Evolutionary conservation across 2,113 vertebrate genomes (phyloP), one percentile per base, ranked within the genome.

Genomic region (Prolemur simus): DNA sequence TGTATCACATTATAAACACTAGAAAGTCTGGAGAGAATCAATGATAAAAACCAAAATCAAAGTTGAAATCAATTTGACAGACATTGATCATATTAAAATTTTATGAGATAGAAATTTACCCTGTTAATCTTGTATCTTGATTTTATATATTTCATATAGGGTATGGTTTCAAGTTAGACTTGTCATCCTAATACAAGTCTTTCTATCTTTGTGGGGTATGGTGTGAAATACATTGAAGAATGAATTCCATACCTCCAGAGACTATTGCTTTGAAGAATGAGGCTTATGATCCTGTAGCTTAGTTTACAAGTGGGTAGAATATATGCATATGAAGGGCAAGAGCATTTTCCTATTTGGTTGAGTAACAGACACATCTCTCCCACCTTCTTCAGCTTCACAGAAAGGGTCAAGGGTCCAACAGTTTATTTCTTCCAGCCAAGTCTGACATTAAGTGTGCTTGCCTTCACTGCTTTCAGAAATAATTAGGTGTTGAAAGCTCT

Each of bases 401-500:
- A 93, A 71, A 58, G 34, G 42, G 92, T 84, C 27, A 37, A 78
- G 45, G 17, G 63, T 76, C 39, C 25, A 47, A 34, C 15, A 20
- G 10, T 63, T 60, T 27, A 77, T 96, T 89, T 95, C 87, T 90
- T 96, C 49, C 37, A 80, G 49, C 45, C 68, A 96, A 74, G 60
- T 25, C 73, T 90, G 94, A 82, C 60, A 86, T 90, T 10, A 29
- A 86, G 69, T 85, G n/a, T 45, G n/a, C 54, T 85, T 92, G 87
- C 60, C 34, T 97, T 94, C 73, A 15, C 69, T 94, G 89, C 96
- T 94, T 97, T 97, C 94, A 96, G 95, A 96, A 97, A 95, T 95
- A 97, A 98, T 97, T 97, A 98, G 73, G 89, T 93, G 89, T 95
- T 97, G 96, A 97, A 98, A 98, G 83, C 87, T 97, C 84, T 96